These are phyloP conservation scores for Sciurus niger DNA, from an alignment of 2,113 vertebrate genomes.

Conservation along the genomic window DNA sequence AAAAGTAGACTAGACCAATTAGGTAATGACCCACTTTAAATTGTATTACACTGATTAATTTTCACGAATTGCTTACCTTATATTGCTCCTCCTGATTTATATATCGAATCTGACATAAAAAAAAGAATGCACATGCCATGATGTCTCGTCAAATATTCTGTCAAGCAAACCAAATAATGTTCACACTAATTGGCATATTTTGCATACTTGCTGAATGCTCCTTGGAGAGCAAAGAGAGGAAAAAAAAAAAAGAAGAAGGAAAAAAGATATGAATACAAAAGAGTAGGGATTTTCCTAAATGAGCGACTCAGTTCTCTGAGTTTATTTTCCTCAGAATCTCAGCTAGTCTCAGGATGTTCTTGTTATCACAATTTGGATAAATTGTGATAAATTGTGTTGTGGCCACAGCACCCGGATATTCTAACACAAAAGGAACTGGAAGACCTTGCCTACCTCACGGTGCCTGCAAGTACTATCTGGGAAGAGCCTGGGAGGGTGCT, in stretches of 20 bases:
- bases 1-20: not conserved
- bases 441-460: not conserved
- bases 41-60: not conserved
- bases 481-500: not conserved
- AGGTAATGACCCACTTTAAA: not conserved
- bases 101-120: not conserved
- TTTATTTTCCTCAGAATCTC: not conserved
- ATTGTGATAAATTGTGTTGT: no score
- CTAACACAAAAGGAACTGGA: not conserved
- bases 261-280: not conserved
- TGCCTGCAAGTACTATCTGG: accelerated
- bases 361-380: not conserved
- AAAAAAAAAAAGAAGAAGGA: not conserved
- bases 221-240: not conserved
- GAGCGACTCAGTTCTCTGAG: not conserved
- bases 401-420: not conserved
- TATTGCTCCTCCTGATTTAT: not conserved
- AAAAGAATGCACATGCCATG: not conserved
- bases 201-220: not conserved
- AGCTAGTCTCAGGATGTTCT: not conserved
- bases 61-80: not conserved
- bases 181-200: not conserved
- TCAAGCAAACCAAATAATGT: not conserved
- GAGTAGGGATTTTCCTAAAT: not conserved
- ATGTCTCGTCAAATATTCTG: constrained; percentile 37